Conservation (phyloP, 2,113 vertebrate species). For the Pelusios castaneus region DNA sequence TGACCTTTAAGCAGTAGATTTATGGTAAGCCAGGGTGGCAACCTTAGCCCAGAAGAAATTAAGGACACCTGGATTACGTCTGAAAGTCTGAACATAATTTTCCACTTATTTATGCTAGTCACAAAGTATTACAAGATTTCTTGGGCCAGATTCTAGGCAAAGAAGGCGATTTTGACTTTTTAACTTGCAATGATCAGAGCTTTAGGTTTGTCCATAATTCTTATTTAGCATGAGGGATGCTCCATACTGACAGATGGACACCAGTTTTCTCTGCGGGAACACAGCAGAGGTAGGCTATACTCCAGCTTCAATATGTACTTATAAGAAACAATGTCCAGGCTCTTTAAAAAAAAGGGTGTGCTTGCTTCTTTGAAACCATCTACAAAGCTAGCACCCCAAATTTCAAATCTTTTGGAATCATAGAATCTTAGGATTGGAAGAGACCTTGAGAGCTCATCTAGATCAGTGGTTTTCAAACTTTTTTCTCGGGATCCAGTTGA, state of each 20-base stretch:
- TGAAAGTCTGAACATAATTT: not conserved
- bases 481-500: too few relatives aligned
- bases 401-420: not conserved
- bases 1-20: not conserved
- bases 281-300: not conserved
- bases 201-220: not conserved
- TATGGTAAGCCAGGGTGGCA: not conserved
- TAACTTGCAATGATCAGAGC: not conserved
- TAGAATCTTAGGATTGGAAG: too few relatives aligned
- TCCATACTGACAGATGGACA: not conserved
- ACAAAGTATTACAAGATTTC: constrained; percentile 4
- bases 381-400: not conserved
- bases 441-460: too few relatives aligned
- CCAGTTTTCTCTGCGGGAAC: not conserved
- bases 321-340: not conserved
- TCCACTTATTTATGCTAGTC: not conserved
- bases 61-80: not conserved
- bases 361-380: not conserved
- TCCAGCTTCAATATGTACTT: not conserved
- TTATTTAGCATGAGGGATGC: not conserved
- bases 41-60: not conserved
- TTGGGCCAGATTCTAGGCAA: not conserved
- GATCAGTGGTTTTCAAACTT: too few relatives aligned
- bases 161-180: not conserved
- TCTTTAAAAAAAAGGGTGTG: not conserved